phyloP scores from a whole-genome alignment of 2,888 invertebrate species.

The Limnephilus lunatus region DNA sequence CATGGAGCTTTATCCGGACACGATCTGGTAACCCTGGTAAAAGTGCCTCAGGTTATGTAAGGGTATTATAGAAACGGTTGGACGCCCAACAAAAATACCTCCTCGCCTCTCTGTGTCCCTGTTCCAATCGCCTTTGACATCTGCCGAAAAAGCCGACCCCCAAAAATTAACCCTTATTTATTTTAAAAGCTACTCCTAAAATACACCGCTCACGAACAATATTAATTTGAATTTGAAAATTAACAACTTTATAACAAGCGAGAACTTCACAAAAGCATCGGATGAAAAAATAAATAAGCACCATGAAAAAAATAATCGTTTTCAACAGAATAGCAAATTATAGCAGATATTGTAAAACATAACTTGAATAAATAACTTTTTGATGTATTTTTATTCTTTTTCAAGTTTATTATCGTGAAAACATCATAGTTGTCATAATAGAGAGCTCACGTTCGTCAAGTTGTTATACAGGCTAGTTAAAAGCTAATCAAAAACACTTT shows the following conservation, averaged over 20 bases:
- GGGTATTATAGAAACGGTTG: conserved; percentile 48
- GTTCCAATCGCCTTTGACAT: conserved; percentile 55
- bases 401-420: background rate
- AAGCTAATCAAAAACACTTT: conserved; percentile 43
- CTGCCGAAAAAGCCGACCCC: conserved; percentile 53
- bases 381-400: background rate
- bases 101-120: conserved; percentile 50
- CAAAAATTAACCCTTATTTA: conserved; percentile 30
- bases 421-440: background rate
- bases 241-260: background rate
- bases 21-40: conserved; percentile 56
- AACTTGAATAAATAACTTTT: background rate
- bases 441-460: background rate
- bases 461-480: conserved; percentile 20
- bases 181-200: background rate
- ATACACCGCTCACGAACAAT: background rate
- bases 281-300: no score
- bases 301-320: background rate
- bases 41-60: conserved; percentile 42
- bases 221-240: background rate
- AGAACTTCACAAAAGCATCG: background rate
- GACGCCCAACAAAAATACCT: conserved; percentile 62
- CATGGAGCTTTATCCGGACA: conserved; percentile 62
- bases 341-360: background rate
- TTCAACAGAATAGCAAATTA: background rate